phyloP scores from a whole-genome alignment of 2,797 vertebrate genomes.

The Chelon labrosus region DNA sequence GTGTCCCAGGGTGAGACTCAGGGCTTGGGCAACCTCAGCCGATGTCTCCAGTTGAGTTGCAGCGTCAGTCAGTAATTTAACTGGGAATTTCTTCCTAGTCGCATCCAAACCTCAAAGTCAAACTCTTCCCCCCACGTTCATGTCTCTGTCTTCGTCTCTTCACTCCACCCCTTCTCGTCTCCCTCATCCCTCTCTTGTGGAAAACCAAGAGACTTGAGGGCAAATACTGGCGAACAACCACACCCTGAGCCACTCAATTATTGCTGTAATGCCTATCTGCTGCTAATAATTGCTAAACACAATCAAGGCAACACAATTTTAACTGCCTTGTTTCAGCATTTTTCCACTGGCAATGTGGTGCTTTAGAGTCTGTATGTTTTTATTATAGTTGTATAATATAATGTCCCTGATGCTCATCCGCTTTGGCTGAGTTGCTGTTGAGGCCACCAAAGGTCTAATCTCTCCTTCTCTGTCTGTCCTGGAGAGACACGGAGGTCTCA shows the following conservation, averaged over 20 bases:
- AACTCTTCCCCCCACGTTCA: conserved; percentile 66
- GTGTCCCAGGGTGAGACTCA: conserved; percentile 70
- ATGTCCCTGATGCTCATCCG: conserved; percentile 15
- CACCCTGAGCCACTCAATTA: conserved; percentile 68
- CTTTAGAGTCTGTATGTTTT: conserved; percentile 21
- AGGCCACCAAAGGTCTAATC: conserved; percentile 52
- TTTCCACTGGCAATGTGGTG: conserved; percentile 15
- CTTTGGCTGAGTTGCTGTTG: conserved; percentile 18
- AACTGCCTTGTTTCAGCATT: conserved; percentile 15
- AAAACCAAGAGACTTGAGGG: conserved; percentile 72
- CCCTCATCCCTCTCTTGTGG: conserved; percentile 65
- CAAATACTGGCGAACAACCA: conserved; percentile 69
- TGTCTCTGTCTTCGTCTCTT: conserved; percentile 68
- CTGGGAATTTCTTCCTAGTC: conserved; percentile 78
- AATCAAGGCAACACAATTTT: conserved; percentile 18
- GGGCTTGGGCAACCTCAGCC: conserved; percentile 75
- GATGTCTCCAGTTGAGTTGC: conserved; percentile 75
- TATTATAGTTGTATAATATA: conserved; percentile 12
- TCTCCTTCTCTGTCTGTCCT: conserved; percentile 51
- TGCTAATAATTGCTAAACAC: conserved; percentile 32
- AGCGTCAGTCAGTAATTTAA: conserved; percentile 82
- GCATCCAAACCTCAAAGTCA: conserved; percentile 85
- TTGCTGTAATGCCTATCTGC: conserved; percentile 50
- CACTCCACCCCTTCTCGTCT: conserved; percentile 62
- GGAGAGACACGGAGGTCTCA: conserved; percentile 66